These are phyloP conservation scores for Dryocosmus kuriphilus DNA, from an alignment of 2,888 invertebrate species.

Conservation along the genomic window DNA sequence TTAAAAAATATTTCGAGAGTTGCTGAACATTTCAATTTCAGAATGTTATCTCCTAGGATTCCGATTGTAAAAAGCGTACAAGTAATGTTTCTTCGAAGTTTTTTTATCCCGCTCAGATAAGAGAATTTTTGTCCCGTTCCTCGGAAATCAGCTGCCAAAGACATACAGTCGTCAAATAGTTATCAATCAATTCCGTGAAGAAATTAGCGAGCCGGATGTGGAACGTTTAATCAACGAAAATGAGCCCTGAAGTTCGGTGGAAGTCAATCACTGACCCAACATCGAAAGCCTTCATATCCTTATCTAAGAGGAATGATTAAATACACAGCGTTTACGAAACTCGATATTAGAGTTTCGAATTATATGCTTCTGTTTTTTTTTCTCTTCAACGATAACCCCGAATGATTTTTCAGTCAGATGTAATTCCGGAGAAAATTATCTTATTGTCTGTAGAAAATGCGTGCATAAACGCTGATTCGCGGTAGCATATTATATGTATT, in stretches of 20 bases:
- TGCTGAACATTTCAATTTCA: too few species aligned
- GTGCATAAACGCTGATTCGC: slow-evolving; percentile 18
- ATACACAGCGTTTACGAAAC: neutral
- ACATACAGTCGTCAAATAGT: neutral
- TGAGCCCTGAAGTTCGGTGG: neutral
- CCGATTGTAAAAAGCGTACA: neutral
- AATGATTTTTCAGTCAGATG: neutral
- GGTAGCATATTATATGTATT: slow-evolving; percentile 3
- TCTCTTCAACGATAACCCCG: neutral
- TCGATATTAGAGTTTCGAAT: neutral
- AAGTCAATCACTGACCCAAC: slow-evolving; percentile 34
- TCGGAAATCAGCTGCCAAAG: neutral
- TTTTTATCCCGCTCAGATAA: slow-evolving; percentile 10
- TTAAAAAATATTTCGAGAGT: too few species aligned
- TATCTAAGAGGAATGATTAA: neutral
- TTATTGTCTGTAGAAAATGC: neutral
- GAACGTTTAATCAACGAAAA: neutral
- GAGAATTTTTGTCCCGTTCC: neutral
- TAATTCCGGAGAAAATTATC: neutral
- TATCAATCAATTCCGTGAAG: slow-evolving; percentile 15
- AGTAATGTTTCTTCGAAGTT: neutral
- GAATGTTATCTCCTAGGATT: neutral
- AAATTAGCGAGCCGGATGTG: slow-evolving; percentile 6
- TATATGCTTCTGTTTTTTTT: neutral
- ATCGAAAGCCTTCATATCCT: neutral